A percentile compares a stretch with the other conserved stretches of the same genome.
phyloP scores from a whole-genome alignment of 1,140 invertebrate species.

The Magallana gigas region DNA sequence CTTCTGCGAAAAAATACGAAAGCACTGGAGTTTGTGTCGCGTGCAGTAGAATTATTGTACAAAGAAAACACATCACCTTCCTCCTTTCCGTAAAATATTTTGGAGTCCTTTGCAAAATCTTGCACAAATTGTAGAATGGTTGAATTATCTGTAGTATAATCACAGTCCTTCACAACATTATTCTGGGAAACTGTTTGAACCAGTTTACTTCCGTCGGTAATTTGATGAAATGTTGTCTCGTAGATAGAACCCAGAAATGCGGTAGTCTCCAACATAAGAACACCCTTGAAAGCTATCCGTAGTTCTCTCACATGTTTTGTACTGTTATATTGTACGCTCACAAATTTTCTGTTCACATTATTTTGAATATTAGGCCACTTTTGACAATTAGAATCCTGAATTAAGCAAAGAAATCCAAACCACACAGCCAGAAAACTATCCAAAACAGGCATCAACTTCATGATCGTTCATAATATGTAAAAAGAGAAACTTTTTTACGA shows the following conservation, averaged over 20 bases:
- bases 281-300: constrained; percentile 52
- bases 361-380: neutral
- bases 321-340: constrained; percentile 28
- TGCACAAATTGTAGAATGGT: constrained; percentile 50
- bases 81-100: constrained; percentile 39
- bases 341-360: constrained; percentile 26
- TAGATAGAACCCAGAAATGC: constrained; percentile 53
- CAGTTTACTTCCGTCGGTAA: constrained; percentile 46
- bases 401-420: neutral
- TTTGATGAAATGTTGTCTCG: constrained; percentile 44
- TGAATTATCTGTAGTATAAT: constrained; percentile 29
- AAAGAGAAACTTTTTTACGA: neutral
- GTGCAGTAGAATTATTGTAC: constrained; percentile 30
- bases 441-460: neutral
- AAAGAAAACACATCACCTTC: constrained; percentile 46
- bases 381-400: neutral
- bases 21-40: neutral
- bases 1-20: constrained; percentile 40
- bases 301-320: constrained; percentile 34
- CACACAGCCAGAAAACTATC: neutral
- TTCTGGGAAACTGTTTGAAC: constrained; percentile 52
- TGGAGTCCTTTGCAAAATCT: constrained; percentile 35
- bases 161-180: constrained; percentile 52
- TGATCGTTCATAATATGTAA: neutral
- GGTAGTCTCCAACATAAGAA: constrained; percentile 52